A percentile compares a stretch with the other conserved stretches of the same genome.
Conservation (phyloP, 2,888 invertebrate species). For the Gandaritis pyraliata region DNA sequence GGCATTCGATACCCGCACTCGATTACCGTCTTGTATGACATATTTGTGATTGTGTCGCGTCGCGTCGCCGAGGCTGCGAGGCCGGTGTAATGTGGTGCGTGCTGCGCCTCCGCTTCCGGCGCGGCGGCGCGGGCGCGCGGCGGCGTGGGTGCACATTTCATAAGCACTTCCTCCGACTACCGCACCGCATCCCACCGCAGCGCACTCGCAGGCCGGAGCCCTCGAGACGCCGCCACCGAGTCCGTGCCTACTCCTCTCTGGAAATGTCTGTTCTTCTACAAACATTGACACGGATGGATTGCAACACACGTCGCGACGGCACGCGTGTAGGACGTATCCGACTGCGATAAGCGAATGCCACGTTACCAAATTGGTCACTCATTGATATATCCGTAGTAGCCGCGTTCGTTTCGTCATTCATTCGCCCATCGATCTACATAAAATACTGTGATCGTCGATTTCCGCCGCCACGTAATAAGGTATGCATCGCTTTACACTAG, state of each 20-base stretch:
- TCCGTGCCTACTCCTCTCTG: conserved; percentile 41
- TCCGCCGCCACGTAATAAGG: conserved; percentile 46
- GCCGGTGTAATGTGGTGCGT: conserved; percentile 52
- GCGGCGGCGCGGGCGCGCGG: too few species aligned
- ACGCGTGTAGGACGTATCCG: conserved; percentile 57
- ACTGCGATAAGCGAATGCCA: conserved; percentile 60
- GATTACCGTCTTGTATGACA: conserved; percentile 25
- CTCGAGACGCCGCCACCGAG: conserved; percentile 33
- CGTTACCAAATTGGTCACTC: conserved; percentile 60
- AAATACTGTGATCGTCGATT: conserved; percentile 56
- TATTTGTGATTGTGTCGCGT: conserved; percentile 37
- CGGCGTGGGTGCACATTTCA: conserved; percentile 74
- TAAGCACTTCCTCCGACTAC: conserved; percentile 73
- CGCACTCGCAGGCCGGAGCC: conserved; percentile 43
- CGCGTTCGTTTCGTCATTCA: conserved; percentile 55
- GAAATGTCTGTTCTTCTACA: conserved; percentile 49
- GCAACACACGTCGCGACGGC: conserved; percentile 50
- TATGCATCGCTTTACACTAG: conserved; percentile 52
- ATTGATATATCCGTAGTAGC: conserved; percentile 60
- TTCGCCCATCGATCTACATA: conserved; percentile 53
- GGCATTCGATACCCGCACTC: conserved; percentile 41
- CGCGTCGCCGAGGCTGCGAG: conserved; percentile 9
- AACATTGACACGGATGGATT: conserved; percentile 48
- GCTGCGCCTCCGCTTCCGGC: conserved; percentile 74
- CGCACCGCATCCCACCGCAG: conserved; percentile 69